Evolutionary conservation across 2,888 invertebrate genomes (phyloP).

Genomic region (Anthoptus insignis): DNA sequence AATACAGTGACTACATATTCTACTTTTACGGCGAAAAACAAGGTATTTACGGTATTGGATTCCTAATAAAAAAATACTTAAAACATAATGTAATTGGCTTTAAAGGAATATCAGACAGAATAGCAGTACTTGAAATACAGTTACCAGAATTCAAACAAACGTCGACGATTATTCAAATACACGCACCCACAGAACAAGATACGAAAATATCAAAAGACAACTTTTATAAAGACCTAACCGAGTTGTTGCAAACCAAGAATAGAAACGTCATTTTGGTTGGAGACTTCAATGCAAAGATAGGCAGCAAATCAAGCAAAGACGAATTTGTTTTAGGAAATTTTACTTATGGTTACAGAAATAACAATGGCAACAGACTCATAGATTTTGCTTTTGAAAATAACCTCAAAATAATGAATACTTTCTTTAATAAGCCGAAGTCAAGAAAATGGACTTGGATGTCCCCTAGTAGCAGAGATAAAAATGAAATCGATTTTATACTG

Average conservation of each 20-base stretch:
- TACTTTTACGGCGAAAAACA: slow-evolving; percentile 33
- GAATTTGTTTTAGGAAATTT: slow-evolving; percentile 28
- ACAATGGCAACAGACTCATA: slow-evolving; percentile 24
- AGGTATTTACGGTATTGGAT: slow-evolving; percentile 40
- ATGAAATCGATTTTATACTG: slow-evolving; percentile 33
- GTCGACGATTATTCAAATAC: slow-evolving; percentile 30
- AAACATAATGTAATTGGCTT: slow-evolving; percentile 40
- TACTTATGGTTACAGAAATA: slow-evolving; percentile 17
- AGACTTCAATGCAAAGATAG: slow-evolving; percentile 28
- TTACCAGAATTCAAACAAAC: slow-evolving; percentile 20
- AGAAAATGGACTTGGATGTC: slow-evolving; percentile 38
- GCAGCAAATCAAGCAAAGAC: slow-evolving; percentile 22
- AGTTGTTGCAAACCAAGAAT: slow-evolving; percentile 18
- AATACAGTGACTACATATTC: slow-evolving; percentile 42
- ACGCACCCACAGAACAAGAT: slow-evolving; percentile 38
- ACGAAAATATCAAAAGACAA: slow-evolving; percentile 21
- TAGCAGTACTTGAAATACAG: slow-evolving; percentile 40
- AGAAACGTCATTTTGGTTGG: slow-evolving; percentile 25
- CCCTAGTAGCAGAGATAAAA: slow-evolving; percentile 37
- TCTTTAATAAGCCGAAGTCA: slow-evolving; percentile 32
- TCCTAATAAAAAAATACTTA: slow-evolving; percentile 40
- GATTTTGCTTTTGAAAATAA: slow-evolving; percentile 31
- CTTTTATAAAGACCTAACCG: slow-evolving; percentile 24
- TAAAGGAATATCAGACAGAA: slow-evolving; percentile 41
- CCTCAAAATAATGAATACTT: slow-evolving; percentile 38